These are phyloP conservation scores for Epirrhoe tristata DNA, from an alignment of 2,888 invertebrate species.

Conservation along the genomic window DNA sequence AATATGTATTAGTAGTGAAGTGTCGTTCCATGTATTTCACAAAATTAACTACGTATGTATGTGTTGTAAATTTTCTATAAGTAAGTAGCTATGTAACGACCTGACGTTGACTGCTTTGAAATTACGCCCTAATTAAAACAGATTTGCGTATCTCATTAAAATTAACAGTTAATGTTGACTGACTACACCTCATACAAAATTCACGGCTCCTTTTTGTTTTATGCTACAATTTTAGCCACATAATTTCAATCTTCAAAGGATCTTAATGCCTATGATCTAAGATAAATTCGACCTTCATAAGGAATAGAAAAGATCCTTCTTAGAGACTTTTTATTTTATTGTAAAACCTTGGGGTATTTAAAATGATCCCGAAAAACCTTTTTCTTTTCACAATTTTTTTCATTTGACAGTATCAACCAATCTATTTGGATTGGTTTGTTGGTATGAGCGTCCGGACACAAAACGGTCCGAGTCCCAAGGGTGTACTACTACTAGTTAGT, in stretches of 20 bases:
- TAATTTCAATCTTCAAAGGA: background rate
- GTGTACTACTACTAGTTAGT: constrained; percentile 44
- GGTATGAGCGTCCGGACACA: constrained; percentile 36
- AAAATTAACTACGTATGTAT: no score
- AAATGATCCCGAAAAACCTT: no score
- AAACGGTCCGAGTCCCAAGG: constrained; percentile 45
- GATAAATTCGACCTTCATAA: no score
- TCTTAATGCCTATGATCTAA: background rate
- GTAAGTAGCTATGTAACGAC: background rate
- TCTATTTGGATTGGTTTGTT: constrained; percentile 9
- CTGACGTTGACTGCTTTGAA: background rate
- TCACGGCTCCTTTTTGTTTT: background rate
- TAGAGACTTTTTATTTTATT: no score
- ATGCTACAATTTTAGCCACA: background rate
- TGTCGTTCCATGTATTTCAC: no score
- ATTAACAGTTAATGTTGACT: background rate
- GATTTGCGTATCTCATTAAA: background rate
- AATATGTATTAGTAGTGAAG: no score
- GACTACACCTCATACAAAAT: background rate
- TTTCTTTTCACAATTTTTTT: no score
- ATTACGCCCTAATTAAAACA: background rate
- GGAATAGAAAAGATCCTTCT: no score
- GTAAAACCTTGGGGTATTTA: no score
- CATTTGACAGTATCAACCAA: background rate
- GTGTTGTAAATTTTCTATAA: background rate